Conservation (phyloP, 2,888 invertebrate genomes). For the Pedicia rivosa region DNA sequence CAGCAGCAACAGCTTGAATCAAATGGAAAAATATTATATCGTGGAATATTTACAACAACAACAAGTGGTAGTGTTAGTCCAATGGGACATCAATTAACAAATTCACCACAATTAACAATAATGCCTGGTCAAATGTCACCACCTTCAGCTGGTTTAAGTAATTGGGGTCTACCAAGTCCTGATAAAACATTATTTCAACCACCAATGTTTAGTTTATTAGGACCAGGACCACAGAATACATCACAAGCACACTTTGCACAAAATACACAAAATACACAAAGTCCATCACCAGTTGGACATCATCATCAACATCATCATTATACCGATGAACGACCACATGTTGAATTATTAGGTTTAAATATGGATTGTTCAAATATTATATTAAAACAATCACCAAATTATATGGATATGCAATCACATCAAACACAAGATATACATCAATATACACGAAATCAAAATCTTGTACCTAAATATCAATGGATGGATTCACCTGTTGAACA, state of each 20-base stretch:
- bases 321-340: conserved; percentile 31
- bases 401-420: conserved; percentile 34
- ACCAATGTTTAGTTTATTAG: conserved; percentile 45
- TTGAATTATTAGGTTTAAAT: conserved; percentile 40
- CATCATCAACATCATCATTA: conserved; percentile 27
- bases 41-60: conserved; percentile 51
- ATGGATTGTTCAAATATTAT: conserved; percentile 40
- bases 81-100: conserved; percentile 19
- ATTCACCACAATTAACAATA: conserved; percentile 28
- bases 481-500: conserved; percentile 38
- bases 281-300: conserved; percentile 25
- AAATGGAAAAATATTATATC: conserved; percentile 43
- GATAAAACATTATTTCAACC: conserved; percentile 48
- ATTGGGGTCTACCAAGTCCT: conserved; percentile 55
- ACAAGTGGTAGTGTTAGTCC: conserved; percentile 36
- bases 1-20: conserved; percentile 33
- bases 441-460: conserved; percentile 35
- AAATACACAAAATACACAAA: conserved; percentile 31
- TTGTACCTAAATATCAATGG: conserved; percentile 50
- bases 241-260: conserved; percentile 38
- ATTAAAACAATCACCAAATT: conserved; percentile 46
- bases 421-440: conserved; percentile 35
- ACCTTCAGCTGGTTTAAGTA: conserved; percentile 40
- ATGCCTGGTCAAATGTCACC: conserved; percentile 36
- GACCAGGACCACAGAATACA: conserved; percentile 36